A percentile compares a stretch with the other conserved stretches of the same genome.
Conservation (phyloP, 2,888 invertebrate genomes). For the Proisotoma minuta region DNA sequence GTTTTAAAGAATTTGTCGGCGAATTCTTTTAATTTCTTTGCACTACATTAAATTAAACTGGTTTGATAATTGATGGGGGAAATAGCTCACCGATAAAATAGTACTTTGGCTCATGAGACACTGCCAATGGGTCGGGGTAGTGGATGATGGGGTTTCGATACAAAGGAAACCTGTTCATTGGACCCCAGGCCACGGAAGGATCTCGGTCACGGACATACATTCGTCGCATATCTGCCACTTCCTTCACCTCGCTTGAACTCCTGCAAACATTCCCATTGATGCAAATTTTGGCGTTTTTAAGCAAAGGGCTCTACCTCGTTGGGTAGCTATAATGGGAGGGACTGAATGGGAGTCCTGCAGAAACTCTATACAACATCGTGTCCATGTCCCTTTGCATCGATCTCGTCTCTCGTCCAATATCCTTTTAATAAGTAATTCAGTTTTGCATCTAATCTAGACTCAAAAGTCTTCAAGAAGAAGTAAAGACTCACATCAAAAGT, state of each 20-base stretch:
- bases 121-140: slow-evolving; percentile 19
- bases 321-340: slow-evolving; percentile 32
- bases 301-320: slow-evolving; percentile 22
- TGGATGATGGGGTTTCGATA: slow-evolving; percentile 39
- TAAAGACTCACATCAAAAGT: not conserved
- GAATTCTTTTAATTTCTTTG: too few species aligned
- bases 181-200: slow-evolving; percentile 24
- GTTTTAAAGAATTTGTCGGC: too few species aligned
- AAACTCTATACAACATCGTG: slow-evolving; percentile 12
- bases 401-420: slow-evolving; percentile 26
- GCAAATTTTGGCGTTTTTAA: too few species aligned
- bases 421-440: too few species aligned
- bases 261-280: too few species aligned
- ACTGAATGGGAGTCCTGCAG: slow-evolving; percentile 11
- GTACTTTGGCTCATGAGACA: slow-evolving; percentile 2
- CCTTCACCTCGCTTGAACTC: slow-evolving; percentile 42
- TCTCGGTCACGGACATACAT: slow-evolving; percentile 42
- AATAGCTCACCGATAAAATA: slow-evolving; percentile 30
- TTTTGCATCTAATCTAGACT: too few species aligned
- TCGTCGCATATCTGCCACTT: slow-evolving; percentile 40
- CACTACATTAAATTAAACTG: too few species aligned
- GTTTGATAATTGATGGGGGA: too few species aligned
- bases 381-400: slow-evolving; percentile 26
- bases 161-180: slow-evolving; percentile 31
- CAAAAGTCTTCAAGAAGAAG: too few species aligned